A percentile compares a stretch with the other conserved stretches of the same genome.
Conservation (phyloP, 2,888 invertebrate genomes). For the Odontocerum albicorne region DNA sequence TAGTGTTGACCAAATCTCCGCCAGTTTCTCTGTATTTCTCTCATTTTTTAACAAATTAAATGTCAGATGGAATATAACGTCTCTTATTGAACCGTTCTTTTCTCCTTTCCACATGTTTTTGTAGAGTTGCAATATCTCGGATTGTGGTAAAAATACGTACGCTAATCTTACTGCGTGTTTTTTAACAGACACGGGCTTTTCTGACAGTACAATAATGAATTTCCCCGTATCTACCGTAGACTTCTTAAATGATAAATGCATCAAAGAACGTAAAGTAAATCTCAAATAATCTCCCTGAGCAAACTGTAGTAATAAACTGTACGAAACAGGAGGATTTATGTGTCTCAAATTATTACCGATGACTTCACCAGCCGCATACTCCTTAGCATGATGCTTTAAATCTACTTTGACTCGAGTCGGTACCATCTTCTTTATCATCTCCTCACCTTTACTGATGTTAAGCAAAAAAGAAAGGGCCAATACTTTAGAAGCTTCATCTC, state of each 20-base stretch:
- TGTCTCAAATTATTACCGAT: conserved; percentile 35
- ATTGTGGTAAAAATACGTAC: conserved; percentile 34
- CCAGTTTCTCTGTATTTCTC: conserved; percentile 1
- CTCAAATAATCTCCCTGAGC: conserved; percentile 39
- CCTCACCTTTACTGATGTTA: conserved; percentile 36
- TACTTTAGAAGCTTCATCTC: neutral
- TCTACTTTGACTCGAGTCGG: conserved; percentile 37
- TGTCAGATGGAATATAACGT: conserved; percentile 27
- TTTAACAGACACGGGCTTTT: conserved; percentile 39
- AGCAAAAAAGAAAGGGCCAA: conserved; percentile 38
- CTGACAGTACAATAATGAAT: conserved; percentile 37
- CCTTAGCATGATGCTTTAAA: conserved; percentile 19
- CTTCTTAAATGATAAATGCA: conserved; percentile 36
- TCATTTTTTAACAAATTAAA: conserved; percentile 10
- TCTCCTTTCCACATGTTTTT: conserved; percentile 24
- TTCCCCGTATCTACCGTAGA: conserved; percentile 35
- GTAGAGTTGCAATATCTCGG: conserved; percentile 33
- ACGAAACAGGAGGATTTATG: conserved; percentile 41
- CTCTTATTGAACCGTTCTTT: conserved; percentile 26
- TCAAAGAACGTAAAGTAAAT: conserved; percentile 31
- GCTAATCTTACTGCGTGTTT: conserved; percentile 43
- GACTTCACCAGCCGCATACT: neutral
- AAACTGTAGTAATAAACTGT: conserved; percentile 35
- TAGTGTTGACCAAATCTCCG: conserved; percentile 17
- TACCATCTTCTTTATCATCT: conserved; percentile 38